Evolutionary conservation across 2,888 invertebrate genomes (phyloP).

Genomic region (Isotomurus palustris): DNA sequence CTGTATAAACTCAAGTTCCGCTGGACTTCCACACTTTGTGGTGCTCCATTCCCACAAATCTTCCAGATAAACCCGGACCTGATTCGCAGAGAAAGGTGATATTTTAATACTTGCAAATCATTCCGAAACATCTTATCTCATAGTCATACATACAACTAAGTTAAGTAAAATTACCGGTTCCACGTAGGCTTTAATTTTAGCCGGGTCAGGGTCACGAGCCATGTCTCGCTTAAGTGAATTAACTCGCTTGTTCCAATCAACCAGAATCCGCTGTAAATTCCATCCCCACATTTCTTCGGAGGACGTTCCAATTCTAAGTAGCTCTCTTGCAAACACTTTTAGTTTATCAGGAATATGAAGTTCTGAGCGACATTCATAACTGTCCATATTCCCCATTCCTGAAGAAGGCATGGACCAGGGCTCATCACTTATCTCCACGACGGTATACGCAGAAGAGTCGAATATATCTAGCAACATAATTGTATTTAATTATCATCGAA

Average conservation of each 20-base stretch:
- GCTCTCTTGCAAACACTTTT: conserved; percentile 31
- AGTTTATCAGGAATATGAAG: conserved; percentile 22
- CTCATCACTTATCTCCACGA: conserved; percentile 29
- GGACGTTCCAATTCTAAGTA: conserved; percentile 39
- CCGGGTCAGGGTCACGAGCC: conserved; percentile 17
- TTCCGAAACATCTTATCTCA: not conserved
- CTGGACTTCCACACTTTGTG: conserved; percentile 21
- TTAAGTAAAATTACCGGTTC: conserved; percentile 27
- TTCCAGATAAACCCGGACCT: conserved; percentile 33
- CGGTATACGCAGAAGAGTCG: conserved; percentile 20
- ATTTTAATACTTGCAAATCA: not conserved
- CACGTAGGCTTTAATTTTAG: conserved; percentile 32
- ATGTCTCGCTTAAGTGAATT: conserved; percentile 35
- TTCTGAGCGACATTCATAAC: conserved; percentile 7
- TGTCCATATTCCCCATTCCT: not conserved
- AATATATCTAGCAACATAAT: conserved; percentile 17
- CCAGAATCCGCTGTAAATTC: conserved; percentile 35
- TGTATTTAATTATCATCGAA: not conserved
- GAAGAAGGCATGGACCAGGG: conserved; percentile 14
- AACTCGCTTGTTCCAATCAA: conserved; percentile 36
- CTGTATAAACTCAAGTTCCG: conserved; percentile 21
- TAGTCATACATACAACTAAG: not conserved
- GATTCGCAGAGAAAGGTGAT: conserved; percentile 1
- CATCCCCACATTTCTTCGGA: conserved; percentile 42
- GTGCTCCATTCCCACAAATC: conserved; percentile 19